phyloP scores from a whole-genome alignment of 1,140 invertebrate species.

The Polyergus mexicanus region DNA sequence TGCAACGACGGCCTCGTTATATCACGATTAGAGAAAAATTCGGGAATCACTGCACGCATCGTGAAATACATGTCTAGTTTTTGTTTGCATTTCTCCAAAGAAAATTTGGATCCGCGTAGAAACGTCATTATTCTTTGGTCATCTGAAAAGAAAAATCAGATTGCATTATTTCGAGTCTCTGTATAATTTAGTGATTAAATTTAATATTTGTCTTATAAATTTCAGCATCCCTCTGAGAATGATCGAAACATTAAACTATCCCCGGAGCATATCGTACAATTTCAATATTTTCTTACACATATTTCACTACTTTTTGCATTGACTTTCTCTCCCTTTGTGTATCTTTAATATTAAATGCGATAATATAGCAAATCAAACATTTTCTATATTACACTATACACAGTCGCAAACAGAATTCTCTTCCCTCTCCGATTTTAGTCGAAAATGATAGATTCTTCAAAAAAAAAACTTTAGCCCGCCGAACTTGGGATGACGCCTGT shows the following conservation, averaged over 20 bases:
- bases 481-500: not conserved
- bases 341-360: too few relatives aligned
- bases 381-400: not conserved
- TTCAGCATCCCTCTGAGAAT: not conserved
- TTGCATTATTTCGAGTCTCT: not conserved
- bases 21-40: conserved; percentile 93
- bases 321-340: conserved; percentile 83
- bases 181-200: not conserved
- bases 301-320: conserved; percentile 89
- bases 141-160: conserved; percentile 86
- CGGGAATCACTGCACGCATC: conserved; percentile 93
- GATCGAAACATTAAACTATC: not conserved
- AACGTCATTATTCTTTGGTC: conserved; percentile 92
- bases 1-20: conserved; percentile 90
- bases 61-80: conserved; percentile 95
- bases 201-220: not conserved
- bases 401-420: not conserved
- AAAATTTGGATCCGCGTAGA: conserved; percentile 94
- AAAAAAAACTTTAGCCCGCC: too few relatives aligned
- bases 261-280: not conserved
- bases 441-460: not conserved
- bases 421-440: not conserved
- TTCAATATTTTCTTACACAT: conserved; percentile 88
- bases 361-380: not conserved
- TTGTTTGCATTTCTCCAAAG: conserved; percentile 92